Percentiles rank a stretch among this genome's conserved stretches.
Conservation (phyloP, 2,888 invertebrate genomes). For the Crioceris asparagi region DNA sequence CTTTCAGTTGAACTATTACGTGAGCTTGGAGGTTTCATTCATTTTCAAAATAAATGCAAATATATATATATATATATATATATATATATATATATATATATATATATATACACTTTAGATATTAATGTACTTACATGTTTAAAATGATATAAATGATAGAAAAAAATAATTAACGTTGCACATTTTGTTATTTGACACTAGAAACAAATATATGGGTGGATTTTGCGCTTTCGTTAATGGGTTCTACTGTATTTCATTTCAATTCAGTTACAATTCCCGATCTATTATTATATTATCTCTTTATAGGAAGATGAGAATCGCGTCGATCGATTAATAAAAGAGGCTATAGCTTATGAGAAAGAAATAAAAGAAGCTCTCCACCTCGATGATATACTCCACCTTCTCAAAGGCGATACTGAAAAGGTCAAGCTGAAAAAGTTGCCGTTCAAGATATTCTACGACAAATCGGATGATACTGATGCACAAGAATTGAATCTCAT, state of each 20-base stretch:
- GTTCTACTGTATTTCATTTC: not conserved
- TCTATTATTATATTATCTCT: no score
- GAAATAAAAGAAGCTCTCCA: slow-evolving; percentile 42
- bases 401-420: slow-evolving; percentile 43
- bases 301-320: slow-evolving; percentile 30
- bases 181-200: no score
- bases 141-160: no score
- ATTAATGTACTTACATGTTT: no score
- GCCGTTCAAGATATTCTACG: slow-evolving; percentile 25
- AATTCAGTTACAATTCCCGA: not conserved
- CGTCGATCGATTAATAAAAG: slow-evolving; percentile 32
- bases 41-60: no score
- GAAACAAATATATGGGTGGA: no score
- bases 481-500: slow-evolving; percentile 16
- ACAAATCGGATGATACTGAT: slow-evolving; percentile 7
- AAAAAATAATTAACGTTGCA: no score
- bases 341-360: slow-evolving; percentile 40
- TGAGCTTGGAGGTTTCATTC: no score
- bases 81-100: no score
- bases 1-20: no score
- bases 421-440: slow-evolving; percentile 27
- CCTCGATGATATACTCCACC: slow-evolving; percentile 46
- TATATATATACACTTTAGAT: no score
- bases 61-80: no score
- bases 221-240: not conserved